Base-by-base conservation (phyloP, 2,113 vertebrate genomes). In the Riparia riparia region DNA sequence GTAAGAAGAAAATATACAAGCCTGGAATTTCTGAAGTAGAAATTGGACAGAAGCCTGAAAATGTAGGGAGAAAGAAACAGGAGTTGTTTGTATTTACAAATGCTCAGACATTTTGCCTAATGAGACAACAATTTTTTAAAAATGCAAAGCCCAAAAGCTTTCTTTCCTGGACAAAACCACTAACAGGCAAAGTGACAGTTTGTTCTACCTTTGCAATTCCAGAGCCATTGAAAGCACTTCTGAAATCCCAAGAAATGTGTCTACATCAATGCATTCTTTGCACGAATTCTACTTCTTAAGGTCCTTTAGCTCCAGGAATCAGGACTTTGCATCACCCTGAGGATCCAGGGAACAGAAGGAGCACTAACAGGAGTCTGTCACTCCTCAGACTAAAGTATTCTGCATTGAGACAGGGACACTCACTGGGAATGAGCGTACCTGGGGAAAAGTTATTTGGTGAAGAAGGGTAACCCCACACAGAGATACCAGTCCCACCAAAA, bases 11-110 rank as follows among this genome's bases (percentile, higher is more conserved):
- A 95, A 95, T 86, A 95, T 66, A 90, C 66, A 97, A 92, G 86
- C 93, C 93, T 96, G 86, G 70, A 89, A 95, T 96, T 95, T 97
- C 96, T 96, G 95, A 88, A 94, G 97, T 47, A 92, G 97, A 95
- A 80, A 96, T 68, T 89, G 95, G 94, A 94, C 91, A 95, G 82
- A 96, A 90, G 60, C 91, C 90, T 96, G 90, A 63, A 95, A 91
- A 91, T 0, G 20, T 6, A 84, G 39, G 72, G 63, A 93, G 68
- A 87, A 64, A 63, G 61, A 84, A 93, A 92, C 29, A 95, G 66
- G 79, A 94, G 44, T 94, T 31, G 12, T 66, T 97, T 78, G 68
- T 22, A 78, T 71, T 93, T 81, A 66, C 29, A 90, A 81, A 47
- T 2, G 3, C 90, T 78, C 64, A 72, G 68, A 91, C 28, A 79